Evolutionary conservation across 2,113 vertebrate species (phyloP).

Genomic region (Tragelaphus strepsiceros): DNA sequence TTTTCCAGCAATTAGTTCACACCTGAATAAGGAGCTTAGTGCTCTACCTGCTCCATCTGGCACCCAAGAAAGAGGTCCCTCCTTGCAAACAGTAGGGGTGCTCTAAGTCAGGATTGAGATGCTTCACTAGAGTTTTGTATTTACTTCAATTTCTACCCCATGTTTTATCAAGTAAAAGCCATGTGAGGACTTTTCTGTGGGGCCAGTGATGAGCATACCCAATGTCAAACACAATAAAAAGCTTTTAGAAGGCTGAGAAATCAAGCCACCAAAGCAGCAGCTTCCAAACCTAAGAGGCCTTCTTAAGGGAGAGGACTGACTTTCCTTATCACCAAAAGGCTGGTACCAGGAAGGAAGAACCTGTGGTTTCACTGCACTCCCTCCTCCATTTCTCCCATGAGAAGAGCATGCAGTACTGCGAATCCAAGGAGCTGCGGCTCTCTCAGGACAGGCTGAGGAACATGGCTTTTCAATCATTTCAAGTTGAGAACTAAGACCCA

Average conservation of each 20-base stretch:
- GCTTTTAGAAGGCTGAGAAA: slow-evolving; percentile 26
- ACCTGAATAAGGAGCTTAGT: background rate
- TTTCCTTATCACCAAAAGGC: background rate
- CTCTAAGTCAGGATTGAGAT: background rate
- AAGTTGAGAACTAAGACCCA: background rate
- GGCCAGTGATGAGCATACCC: background rate
- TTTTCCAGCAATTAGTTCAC: background rate
- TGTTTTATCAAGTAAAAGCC: background rate
- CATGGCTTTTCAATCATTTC: background rate
- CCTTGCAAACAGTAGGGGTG: background rate
- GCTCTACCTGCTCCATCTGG: background rate
- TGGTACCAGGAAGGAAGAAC: background rate
- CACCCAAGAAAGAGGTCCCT: background rate
- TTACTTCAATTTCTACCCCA: background rate
- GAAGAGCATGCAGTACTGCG: background rate
- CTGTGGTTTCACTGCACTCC: background rate
- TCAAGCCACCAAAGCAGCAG: background rate
- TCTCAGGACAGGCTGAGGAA: background rate
- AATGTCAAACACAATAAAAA: background rate
- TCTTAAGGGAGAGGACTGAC: background rate
- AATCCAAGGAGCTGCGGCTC: background rate
- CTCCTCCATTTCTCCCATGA: background rate
- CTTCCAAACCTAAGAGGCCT: background rate
- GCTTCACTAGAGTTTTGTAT: background rate
- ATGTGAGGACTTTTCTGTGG: background rate